Evolutionary conservation across 2,888 invertebrate genomes (phyloP).

Genomic region (Quadroppia sp.): DNA sequence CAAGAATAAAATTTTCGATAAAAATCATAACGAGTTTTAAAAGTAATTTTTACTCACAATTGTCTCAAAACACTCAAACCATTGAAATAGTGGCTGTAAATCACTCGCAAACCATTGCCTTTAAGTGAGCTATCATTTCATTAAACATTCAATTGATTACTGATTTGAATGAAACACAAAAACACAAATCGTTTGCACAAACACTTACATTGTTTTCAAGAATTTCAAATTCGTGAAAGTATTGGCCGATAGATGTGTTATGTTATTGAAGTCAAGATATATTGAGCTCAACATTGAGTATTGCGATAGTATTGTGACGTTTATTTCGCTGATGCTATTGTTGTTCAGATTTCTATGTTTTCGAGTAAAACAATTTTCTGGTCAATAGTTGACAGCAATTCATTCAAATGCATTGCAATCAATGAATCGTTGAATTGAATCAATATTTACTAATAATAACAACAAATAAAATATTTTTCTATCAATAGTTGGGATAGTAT

Average conservation of each 20-base stretch:
- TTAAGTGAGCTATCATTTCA: conserved; percentile 6
- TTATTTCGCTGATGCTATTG: conserved; percentile 54
- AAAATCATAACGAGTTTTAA: too few species aligned
- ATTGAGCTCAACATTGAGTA: conserved; percentile 40
- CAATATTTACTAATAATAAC: background rate
- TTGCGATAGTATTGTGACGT: conserved; percentile 44
- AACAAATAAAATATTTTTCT: too few species aligned
- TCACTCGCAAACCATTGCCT: background rate
- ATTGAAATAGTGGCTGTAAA: background rate
- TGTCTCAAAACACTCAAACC: background rate
- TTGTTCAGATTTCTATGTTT: conserved; percentile 52
- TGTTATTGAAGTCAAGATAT: conserved; percentile 55
- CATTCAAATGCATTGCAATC: background rate
- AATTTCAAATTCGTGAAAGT: conserved; percentile 44
- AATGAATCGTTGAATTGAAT: background rate
- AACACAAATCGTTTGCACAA: background rate
- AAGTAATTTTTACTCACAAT: background rate
- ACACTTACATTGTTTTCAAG: conserved; percentile 43
- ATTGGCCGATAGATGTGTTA: conserved; percentile 50
- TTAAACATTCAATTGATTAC: too few species aligned
- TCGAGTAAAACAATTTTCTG: too few species aligned
- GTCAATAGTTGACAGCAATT: too few species aligned
- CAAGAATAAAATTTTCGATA: too few species aligned
- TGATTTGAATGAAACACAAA: background rate
- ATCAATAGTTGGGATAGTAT: too few species aligned